phyloP scores from a whole-genome alignment of 1,140 invertebrate species.

The Sitophilus oryzae region DNA sequence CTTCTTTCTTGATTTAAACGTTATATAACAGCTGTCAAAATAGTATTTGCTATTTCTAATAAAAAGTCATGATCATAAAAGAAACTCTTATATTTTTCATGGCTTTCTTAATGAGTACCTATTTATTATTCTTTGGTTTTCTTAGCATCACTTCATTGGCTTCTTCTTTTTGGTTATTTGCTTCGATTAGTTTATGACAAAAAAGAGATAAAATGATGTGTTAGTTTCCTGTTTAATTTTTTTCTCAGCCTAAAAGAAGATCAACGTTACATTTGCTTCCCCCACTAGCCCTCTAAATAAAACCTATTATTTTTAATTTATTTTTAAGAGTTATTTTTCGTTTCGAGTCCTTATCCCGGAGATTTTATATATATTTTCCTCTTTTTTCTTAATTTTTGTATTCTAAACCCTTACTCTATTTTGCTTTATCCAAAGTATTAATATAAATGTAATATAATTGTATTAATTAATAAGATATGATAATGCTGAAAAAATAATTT shows the following conservation, averaged over 20 bases:
- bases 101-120: not conserved
- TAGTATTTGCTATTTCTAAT: conserved; percentile 5
- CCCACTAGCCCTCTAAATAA: conserved; percentile 21
- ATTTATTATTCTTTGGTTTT: too few species aligned
- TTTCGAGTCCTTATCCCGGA: not conserved
- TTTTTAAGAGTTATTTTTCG: too few species aligned
- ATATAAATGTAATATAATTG: not conserved
- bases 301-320: conserved; percentile 14
- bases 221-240: conserved; percentile 47
- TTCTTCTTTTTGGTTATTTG: conserved; percentile 1
- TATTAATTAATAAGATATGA: not conserved
- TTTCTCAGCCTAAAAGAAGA: conserved; percentile 43
- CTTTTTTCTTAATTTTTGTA: too few species aligned
- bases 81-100: not conserved
- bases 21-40: too few species aligned
- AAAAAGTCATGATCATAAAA: not conserved
- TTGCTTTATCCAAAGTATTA: not conserved
- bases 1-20: too few species aligned
- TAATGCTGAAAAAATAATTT: not conserved
- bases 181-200: not conserved
- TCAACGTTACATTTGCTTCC: conserved; percentile 34
- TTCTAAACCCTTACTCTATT: too few species aligned
- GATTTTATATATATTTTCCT: too few species aligned
- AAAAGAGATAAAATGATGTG: conserved; percentile 20
- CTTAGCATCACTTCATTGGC: conserved; percentile 14